Evolutionary conservation across 2,797 vertebrate genomes (phyloP).

Genomic region (Poeciliopsis turneri): DNA sequence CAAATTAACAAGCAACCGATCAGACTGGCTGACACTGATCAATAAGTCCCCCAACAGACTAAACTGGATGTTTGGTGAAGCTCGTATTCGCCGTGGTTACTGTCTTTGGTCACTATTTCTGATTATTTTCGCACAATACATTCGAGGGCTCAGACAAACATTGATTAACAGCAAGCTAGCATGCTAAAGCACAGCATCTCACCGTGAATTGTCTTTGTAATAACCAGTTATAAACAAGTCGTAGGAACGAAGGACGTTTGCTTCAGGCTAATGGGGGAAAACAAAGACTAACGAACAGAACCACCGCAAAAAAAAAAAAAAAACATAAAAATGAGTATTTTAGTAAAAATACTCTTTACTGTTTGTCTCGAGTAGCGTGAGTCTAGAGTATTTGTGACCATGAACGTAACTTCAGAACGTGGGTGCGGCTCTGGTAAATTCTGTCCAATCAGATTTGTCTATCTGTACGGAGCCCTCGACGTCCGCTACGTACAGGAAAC

Average conservation of each 20-base stretch:
- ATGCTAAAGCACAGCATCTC: constrained; percentile 48
- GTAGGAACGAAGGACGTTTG: not conserved
- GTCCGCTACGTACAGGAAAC: not conserved
- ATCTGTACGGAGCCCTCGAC: not conserved
- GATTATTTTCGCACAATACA: not conserved
- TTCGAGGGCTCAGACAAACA: not conserved
- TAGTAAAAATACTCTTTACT: not conserved
- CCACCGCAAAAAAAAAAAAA: fast-evolving
- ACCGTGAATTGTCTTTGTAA: constrained; percentile 44
- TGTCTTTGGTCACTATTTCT: not conserved
- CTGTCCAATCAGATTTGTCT: constrained; percentile 58
- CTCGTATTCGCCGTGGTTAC: not conserved
- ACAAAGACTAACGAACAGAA: not conserved
- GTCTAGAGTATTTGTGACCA: constrained; percentile 20
- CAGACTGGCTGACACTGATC: not conserved
- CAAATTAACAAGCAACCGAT: not conserved
- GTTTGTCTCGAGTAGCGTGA: not conserved
- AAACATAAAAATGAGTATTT: not conserved
- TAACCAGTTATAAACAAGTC: constrained; percentile 14
- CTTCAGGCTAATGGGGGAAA: not conserved
- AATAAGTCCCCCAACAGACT: not conserved
- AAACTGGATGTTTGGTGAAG: not conserved
- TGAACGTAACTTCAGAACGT: constrained; percentile 55
- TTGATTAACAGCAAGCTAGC: constrained; percentile 24
- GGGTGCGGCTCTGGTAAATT: constrained; percentile 39